These are phyloP conservation scores for Microtus richardsoni DNA, from an alignment of 2,113 vertebrate species.

Conservation along the genomic window DNA sequence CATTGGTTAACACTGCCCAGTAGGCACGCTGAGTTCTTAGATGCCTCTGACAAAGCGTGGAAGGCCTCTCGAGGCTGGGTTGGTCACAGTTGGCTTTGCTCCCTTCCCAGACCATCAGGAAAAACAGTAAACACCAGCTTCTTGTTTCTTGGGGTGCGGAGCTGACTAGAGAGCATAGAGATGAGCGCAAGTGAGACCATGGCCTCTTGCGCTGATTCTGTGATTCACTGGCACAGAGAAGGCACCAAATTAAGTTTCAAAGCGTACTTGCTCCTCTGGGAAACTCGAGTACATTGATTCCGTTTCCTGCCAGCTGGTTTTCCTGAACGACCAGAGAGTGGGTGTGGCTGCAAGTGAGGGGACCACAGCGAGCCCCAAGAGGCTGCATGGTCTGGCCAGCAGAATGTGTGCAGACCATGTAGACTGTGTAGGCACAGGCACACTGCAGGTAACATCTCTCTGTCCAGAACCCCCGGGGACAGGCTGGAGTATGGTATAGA, in stretches of 20 bases:
- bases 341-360: not conserved
- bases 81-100: not conserved
- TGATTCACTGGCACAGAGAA: not conserved
- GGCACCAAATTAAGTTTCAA: not conserved
- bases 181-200: not conserved
- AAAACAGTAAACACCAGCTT: not conserved
- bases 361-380: not conserved
- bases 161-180: not conserved
- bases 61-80: not conserved
- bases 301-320: not conserved
- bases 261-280: not conserved
- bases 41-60: not conserved
- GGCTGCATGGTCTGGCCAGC: accelerated
- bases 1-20: not conserved
- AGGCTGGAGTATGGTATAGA: not conserved
- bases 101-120: not conserved
- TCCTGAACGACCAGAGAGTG: not conserved
- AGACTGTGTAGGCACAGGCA: not conserved
- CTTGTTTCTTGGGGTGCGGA: not conserved
- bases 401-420: not conserved
- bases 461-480: not conserved
- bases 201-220: not conserved
- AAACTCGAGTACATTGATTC: not conserved
- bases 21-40: not conserved
- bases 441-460: not conserved